Evolutionary conservation across 2,888 invertebrate species (phyloP).

Genomic region (Spisula solida): DNA sequence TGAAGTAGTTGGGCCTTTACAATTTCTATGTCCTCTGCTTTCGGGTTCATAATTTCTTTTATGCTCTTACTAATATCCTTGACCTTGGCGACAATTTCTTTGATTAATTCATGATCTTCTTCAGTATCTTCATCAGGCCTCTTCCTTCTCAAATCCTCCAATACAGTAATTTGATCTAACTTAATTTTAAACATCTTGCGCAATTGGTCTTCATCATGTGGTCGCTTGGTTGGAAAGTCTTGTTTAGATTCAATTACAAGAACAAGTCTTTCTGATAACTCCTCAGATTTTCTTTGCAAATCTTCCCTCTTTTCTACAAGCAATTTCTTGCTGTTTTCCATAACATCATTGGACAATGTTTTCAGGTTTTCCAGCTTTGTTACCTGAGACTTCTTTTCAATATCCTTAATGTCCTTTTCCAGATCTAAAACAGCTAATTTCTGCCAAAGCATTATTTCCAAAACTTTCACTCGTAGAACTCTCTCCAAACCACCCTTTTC

Average conservation of each 20-base stretch:
- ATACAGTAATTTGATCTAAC: conserved; percentile 40
- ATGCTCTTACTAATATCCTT: conserved; percentile 18
- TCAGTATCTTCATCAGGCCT: not conserved
- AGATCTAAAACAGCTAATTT: conserved; percentile 45
- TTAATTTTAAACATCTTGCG: not conserved
- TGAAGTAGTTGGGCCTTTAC: not conserved
- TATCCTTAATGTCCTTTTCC: conserved; percentile 33
- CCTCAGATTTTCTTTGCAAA: not conserved
- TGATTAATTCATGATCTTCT: conserved; percentile 34
- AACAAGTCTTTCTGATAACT: conserved; percentile 30
- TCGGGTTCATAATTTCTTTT: conserved; percentile 16
- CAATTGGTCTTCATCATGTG: not conserved
- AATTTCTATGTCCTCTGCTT: not conserved
- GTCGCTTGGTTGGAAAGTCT: not conserved
- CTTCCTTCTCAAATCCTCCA: conserved; percentile 36
- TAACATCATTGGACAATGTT: conserved; percentile 16
- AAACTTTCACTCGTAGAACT: conserved; percentile 53
- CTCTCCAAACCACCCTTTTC: conserved; percentile 38
- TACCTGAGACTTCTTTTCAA: conserved; percentile 36
- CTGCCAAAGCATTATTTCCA: conserved; percentile 62
- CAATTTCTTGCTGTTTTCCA: conserved; percentile 2
- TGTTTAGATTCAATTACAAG: conserved; percentile 35
- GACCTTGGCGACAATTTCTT: not conserved
- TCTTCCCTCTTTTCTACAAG: conserved; percentile 34
- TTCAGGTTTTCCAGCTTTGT: not conserved